Conservation (phyloP, 2,113 vertebrate genomes). For the Corythoichthys intestinalis region DNA sequence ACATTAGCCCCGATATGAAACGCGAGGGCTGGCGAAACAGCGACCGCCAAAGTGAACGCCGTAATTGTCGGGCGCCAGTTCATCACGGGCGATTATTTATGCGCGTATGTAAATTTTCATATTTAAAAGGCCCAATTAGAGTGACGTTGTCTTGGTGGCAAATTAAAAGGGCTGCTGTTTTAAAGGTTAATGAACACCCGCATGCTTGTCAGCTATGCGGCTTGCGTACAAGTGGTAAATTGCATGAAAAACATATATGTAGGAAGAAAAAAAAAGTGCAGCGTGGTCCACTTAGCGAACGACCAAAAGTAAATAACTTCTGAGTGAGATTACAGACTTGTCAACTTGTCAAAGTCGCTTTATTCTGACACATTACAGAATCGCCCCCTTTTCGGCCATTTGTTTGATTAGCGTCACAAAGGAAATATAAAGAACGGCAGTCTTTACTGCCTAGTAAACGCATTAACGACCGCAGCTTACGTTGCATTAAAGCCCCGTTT, state of each 20-base stretch:
- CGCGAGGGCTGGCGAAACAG: conserved; percentile 50
- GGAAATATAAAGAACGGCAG: conserved; percentile 43
- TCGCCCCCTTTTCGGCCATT: conserved; percentile 25
- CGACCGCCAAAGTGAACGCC: conserved; percentile 62
- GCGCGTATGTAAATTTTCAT: conserved; percentile 77
- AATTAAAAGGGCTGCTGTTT: conserved; percentile 74
- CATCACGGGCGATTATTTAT: conserved; percentile 70
- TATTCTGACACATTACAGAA: conserved; percentile 62
- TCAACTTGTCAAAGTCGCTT: conserved; percentile 68
- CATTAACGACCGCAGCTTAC: conserved; percentile 49
- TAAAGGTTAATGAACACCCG: conserved; percentile 77
- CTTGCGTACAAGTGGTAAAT: conserved; percentile 54
- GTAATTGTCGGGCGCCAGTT: conserved; percentile 73
- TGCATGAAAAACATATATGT: conserved; percentile 51
- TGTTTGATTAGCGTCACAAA: conserved; percentile 45
- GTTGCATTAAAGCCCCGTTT: conserved; percentile 58
- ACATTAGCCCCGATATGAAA: conserved; percentile 68
- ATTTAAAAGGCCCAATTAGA: conserved; percentile 77
- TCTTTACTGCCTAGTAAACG: conserved; percentile 67
- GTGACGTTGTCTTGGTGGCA: conserved; percentile 68
- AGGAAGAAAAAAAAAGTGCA: conserved; percentile 42
- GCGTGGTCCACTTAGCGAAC: conserved; percentile 42
- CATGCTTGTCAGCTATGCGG: conserved; percentile 50
- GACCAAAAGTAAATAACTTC: conserved; percentile 59
- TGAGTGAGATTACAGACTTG: conserved; percentile 65